These are phyloP conservation scores for Drosophila leontia DNA, from an alignment of 1,140 invertebrate species.

Conservation along the genomic window DNA sequence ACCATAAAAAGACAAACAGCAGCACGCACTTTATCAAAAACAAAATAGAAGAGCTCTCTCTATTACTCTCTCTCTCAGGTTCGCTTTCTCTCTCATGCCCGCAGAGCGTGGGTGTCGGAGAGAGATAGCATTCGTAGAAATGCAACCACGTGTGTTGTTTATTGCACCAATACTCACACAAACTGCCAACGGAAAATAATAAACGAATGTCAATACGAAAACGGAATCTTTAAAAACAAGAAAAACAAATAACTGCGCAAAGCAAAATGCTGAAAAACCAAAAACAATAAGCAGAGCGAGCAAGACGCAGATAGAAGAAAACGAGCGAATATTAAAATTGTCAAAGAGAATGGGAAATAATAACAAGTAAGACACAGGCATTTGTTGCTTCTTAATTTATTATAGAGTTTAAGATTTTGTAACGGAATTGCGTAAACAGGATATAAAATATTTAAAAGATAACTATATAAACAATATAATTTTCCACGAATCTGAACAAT, in stretches of 20 bases:
- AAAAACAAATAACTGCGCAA: slow-evolving; percentile 81
- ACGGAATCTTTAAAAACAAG: slow-evolving; percentile 78
- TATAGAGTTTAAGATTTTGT: not conserved
- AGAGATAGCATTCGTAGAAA: slow-evolving; percentile 46
- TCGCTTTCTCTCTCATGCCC: slow-evolving; percentile 1
- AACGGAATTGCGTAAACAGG: not conserved
- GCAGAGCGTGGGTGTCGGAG: slow-evolving; percentile 22
- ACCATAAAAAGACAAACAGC: slow-evolving; percentile 43
- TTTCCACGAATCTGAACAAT: not conserved
- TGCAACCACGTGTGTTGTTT: slow-evolving; percentile 82
- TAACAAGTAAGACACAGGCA: slow-evolving; percentile 15
- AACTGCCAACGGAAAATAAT: slow-evolving; percentile 37
- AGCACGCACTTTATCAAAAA: slow-evolving; percentile 62
- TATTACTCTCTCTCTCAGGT: not conserved
- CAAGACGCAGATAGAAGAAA: not conserved
- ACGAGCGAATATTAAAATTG: slow-evolving; percentile 19
- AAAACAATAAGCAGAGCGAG: slow-evolving; percentile 40
- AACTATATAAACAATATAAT: no score
- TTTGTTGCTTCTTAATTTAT: slow-evolving; percentile 7
- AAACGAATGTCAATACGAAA: slow-evolving; percentile 76
- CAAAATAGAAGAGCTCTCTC: slow-evolving; percentile 40
- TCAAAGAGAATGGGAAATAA: slow-evolving; percentile 23
- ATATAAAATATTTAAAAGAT: not conserved
- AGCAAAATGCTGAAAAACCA: slow-evolving; percentile 72
- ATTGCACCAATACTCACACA: slow-evolving; percentile 53